Evolutionary conservation across 2,888 invertebrate species (phyloP), one percentile per base, ranked within the genome.

Genomic region (Coelopa pilipes): DNA sequence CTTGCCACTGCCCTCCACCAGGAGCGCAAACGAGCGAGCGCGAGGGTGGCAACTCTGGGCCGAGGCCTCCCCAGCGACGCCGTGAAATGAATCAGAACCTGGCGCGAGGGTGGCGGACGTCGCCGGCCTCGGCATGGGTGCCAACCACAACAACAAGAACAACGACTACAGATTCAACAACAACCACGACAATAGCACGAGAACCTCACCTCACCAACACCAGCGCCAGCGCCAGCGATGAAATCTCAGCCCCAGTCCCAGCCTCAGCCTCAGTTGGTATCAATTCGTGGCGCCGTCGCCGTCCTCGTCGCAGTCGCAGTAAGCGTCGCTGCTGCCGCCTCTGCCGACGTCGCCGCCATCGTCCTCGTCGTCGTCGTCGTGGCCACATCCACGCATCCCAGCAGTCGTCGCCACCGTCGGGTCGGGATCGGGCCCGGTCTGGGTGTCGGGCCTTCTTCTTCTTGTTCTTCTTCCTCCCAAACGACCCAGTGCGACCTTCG

Each of bases 41-140:
- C 70, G 77, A 60, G 72, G 72, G 76, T 80, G 66, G 79, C 82
- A 81, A 81, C 76, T 76, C 81, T 76, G 81, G 78, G 80, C 73
- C 79, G 75, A 46, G 66, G 19, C 45, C 19, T 10, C 65, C 45
- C 13, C 13, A 13, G n/a, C 15, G 7, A 17, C 19, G 47, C 47
- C 65, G 47, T 17, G 47, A 66, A 19, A 66, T 49, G n/a, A n/a
- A 63, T 63, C 46, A 7, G 17, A 24, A 63, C 46, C 63, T 63
- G 63, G 34, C 45, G 13, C n/a, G 63, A 12, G 17, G 45, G 21
- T 34, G 62, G 45, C 11, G 67, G 34, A 17, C 49, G 53, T 50
- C 53, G 34, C 9, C 53, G 15, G 67, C 50, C 49, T 50, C 12
- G 15, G 19, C 67, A 21, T n/a, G n/a, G n/a, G n/a, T 45, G 60